These are phyloP conservation scores for Oeneis ivallda DNA, from an alignment of 2,888 invertebrate genomes.

Conservation along the genomic window DNA sequence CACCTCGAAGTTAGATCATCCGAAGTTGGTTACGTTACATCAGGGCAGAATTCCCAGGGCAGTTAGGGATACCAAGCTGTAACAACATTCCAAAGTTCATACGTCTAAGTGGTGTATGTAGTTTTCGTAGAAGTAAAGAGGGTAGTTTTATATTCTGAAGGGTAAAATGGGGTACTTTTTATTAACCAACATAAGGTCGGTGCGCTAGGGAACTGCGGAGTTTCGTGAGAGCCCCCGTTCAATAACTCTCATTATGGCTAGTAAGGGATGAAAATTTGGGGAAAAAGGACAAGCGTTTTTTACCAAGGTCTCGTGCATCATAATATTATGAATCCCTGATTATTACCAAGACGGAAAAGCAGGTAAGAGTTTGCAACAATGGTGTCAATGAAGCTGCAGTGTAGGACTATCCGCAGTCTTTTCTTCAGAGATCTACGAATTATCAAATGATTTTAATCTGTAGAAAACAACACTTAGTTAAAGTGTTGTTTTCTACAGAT, in stretches of 20 bases:
- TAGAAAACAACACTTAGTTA: too few relatives aligned
- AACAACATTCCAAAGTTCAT: background rate
- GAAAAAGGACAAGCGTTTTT: background rate
- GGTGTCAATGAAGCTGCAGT: too few relatives aligned
- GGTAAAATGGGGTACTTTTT: constrained; percentile 14
- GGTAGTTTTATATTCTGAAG: constrained; percentile 10
- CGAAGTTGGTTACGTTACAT: too few relatives aligned
- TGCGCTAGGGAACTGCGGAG: background rate
- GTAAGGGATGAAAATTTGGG: background rate
- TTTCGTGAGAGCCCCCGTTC: constrained; percentile 2
- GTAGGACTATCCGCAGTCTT: too few relatives aligned
- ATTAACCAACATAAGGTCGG: constrained; percentile 8
- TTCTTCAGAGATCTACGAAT: background rate
- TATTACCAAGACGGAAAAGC: background rate
- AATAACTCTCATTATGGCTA: constrained; percentile 5
- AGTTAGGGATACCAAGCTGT: background rate
- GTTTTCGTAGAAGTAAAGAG: background rate
- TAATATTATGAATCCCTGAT: background rate
- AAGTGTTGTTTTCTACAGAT: too few relatives aligned
- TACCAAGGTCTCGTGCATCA: background rate
- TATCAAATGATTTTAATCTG: too few relatives aligned
- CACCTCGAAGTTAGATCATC: too few relatives aligned
- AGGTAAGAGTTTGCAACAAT: too few relatives aligned
- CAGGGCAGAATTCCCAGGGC: too few relatives aligned
- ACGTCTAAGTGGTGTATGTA: background rate